Evolutionary conservation across 2,113 vertebrate species (phyloP), one percentile per base, ranked within the genome.

Genomic region (Plecturocebus donacophilus): DNA sequence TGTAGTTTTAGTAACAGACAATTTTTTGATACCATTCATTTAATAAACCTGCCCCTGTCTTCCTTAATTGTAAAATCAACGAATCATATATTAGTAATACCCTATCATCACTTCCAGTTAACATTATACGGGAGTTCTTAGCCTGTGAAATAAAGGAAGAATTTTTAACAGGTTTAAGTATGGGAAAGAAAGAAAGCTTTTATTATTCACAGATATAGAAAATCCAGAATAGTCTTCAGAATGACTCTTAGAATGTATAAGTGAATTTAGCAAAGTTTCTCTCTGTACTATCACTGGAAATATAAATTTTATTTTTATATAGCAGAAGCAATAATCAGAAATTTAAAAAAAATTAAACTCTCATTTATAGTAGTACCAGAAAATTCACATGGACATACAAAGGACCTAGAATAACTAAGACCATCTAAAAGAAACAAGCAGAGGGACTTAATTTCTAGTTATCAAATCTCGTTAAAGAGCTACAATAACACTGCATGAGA

Each of bases 141-240:
- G 38, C 52, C 66, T 56, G 40, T 42, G n/a, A 95, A 95, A 61
- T 84, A 83, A 58, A 92, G 32, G 77, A 64, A 93, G 35, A 86
- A 76, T 49, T 71, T 71, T 7, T 13, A 17, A 23, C 64, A 94
- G 40, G n/a, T 70, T 20, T 47, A 81, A 42, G 6, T 86, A 1
- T 83, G 56, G 47, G 56, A 94, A 94, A 73, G 32, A 32, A 88
- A 47, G 83, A 58, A 85, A 91, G 42, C 77, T 95, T 16, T 87
- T 40, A 70, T 88, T 92, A 73, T 84, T 95, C 38, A 91, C 10
- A 70, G 40, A 45, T 45, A 76, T 20, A 70, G 42, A 91, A 94
- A 88, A 73, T 42, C 23, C 45, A 79, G 75, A 94, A 30, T 64
- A 84, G 52, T 73, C 64, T 90, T 71, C 13, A 90, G 49, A 75